Conservation (phyloP, 1,140 invertebrate species). For the Drosophila quadrilineata region DNA sequence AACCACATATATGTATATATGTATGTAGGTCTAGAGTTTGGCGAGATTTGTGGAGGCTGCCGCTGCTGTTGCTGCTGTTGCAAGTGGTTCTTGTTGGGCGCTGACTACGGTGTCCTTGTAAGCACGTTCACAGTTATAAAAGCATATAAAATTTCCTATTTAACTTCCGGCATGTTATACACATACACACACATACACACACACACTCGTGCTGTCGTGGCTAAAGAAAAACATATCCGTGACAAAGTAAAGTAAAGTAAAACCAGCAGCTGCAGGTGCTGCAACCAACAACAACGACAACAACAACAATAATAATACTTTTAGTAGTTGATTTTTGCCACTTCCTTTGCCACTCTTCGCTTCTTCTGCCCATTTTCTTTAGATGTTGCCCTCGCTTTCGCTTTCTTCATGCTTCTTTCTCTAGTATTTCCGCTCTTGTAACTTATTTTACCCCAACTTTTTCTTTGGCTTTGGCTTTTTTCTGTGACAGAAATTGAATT, state of each 20-base stretch:
- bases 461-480: conserved; percentile 44
- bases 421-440: conserved; percentile 1
- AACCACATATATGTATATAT: conserved; percentile 1
- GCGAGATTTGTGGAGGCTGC: too few species aligned
- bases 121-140: conserved; percentile 76
- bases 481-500: conserved; percentile 61
- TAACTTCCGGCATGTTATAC: conserved; percentile 71
- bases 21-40: not conserved
- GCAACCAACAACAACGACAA: too few species aligned
- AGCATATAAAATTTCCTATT: conserved; percentile 79
- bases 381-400: conserved; percentile 7
- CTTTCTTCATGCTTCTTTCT: not conserved
- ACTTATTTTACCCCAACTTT: conserved; percentile 47
- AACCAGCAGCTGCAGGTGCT: conserved; percentile 72
- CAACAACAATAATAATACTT: conserved; percentile 72
- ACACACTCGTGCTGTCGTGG: conserved; percentile 43
- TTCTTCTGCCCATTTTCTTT: not conserved
- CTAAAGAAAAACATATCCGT: conserved; percentile 76
- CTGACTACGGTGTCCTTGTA: conserved; percentile 61
- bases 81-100: conserved; percentile 1
- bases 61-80: not conserved
- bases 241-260: conserved; percentile 78
- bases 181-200: conserved; percentile 24
- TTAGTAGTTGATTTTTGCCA: conserved; percentile 57
- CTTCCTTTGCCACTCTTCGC: too few species aligned